Evolutionary conservation across 2,888 invertebrate genomes (phyloP).

Genomic region (Tineola bisselliella): DNA sequence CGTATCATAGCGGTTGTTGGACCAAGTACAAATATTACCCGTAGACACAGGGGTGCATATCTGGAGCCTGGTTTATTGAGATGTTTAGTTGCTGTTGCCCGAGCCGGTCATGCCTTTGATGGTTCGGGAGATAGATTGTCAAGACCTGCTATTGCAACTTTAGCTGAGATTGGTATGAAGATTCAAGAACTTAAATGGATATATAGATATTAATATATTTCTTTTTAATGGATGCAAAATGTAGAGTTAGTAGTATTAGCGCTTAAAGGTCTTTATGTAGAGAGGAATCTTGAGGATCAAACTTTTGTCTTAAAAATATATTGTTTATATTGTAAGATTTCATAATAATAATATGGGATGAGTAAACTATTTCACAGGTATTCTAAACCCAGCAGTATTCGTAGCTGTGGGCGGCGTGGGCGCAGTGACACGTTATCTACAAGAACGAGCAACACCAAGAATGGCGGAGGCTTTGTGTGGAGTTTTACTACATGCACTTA

Average conservation of each 20-base stretch:
- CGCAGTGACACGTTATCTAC: conserved; percentile 81
- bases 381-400: conserved; percentile 82
- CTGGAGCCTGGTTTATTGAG: conserved; percentile 82
- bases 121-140: conserved; percentile 79
- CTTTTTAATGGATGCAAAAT: no score
- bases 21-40: conserved; percentile 72
- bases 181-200: no score
- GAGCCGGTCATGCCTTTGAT: conserved; percentile 78
- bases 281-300: no score
- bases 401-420: conserved; percentile 85
- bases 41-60: conserved; percentile 72
- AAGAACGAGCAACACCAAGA: conserved; percentile 87
- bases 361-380: conserved; percentile 57
- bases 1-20: conserved; percentile 53
- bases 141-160: conserved; percentile 84
- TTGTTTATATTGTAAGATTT: no score
- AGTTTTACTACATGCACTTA: conserved; percentile 84
- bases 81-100: conserved; percentile 83
- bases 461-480: conserved; percentile 92
- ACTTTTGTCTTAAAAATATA: no score
- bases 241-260: no score
- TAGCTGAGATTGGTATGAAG: conserved; percentile 84
- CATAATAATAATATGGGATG: no score
- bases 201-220: no score
- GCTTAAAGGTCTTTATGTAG: no score